Conservation (phyloP, 2,888 invertebrate genomes). For the Coremacera marginata region DNA sequence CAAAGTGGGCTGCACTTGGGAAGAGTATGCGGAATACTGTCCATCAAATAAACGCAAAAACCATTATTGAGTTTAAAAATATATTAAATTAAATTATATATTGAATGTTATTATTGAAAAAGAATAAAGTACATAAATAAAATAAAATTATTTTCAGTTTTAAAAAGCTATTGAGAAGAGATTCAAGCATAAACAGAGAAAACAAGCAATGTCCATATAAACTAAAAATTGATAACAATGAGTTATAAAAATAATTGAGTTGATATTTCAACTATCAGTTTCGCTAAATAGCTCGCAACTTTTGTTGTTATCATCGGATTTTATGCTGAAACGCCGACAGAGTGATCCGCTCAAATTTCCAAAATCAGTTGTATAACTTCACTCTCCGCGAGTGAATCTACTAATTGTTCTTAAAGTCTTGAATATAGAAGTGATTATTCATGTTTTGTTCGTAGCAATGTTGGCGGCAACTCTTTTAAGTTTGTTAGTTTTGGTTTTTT, state of each 20-base stretch:
- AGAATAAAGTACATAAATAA: neutral
- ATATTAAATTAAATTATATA: neutral
- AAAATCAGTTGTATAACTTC: conserved; percentile 39
- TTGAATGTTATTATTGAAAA: neutral
- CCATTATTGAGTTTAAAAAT: conserved; percentile 52
- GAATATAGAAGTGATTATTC: neutral
- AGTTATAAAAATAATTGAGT: too few relatives aligned
- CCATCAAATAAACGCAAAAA: conserved; percentile 72
- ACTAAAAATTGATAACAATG: neutral
- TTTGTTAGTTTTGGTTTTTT: neutral
- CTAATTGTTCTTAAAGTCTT: neutral
- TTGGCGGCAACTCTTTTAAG: neutral
- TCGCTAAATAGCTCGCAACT: conserved; percentile 2
- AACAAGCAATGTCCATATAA: neutral
- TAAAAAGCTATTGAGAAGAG: neutral
- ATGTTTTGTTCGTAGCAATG: neutral
- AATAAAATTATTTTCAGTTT: neutral
- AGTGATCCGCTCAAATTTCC: neutral
- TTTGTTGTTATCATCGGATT: neutral
- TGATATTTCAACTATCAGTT: neutral
- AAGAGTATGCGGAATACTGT: conserved; percentile 77
- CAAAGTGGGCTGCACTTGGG: conserved; percentile 74
- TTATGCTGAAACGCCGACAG: conserved; percentile 8
- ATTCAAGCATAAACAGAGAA: neutral
- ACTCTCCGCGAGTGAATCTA: conserved; percentile 32